Base-by-base conservation (phyloP, 2,797 vertebrate species). In the Neosilurus hyrtlii region DNA sequence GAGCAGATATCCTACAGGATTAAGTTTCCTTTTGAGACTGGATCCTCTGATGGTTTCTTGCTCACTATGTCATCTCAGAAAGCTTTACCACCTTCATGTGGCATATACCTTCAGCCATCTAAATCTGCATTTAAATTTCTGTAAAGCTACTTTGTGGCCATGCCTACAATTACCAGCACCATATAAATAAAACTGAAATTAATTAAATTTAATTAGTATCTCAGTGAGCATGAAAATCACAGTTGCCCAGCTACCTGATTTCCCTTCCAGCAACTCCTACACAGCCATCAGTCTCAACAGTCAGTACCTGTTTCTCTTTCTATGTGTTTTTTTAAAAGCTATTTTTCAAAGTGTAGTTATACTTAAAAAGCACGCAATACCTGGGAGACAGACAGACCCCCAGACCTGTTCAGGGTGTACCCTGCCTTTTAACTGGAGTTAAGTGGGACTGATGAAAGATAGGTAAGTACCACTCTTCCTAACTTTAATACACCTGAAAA, bases 141-240 rank as follows among this genome's bases (percentile, higher is more conserved):
- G n/a, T 72, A 72, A 59, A 61, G 56, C 30, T 76, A 11, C 30
- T 49, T 49, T 77, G 37, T 26, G 14, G 51, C n/a, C 22, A 6
- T 49, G 57, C 15, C 14, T 26, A 24, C 62, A 49, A 35, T 5
- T 63, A 63, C 10, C 14, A 63, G 9, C 12, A 63, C 37, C 15
- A 18, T 26, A 26, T 35, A 75, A 59, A 59, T 75, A 59, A 9
- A 75, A 43, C 4, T 15, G 3, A 49, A 78, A 51, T 51, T 43
- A 0, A 49, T 49, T 51, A 51, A 1, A 20, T 65, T 26, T 26
- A 51, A 51, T 51, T 78, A 65, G 43, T 52, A 52, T 4, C 9
- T 65, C 57, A 76, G 0, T n/a, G 30, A 37, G 24, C 9, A 77
- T 63, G 22, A 77, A 77, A 63, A 77, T 77, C 37, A 43, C 56